Evolutionary conservation across 2,113 vertebrate genomes (phyloP).

Genomic region (Hemibagrus wyckioides): DNA sequence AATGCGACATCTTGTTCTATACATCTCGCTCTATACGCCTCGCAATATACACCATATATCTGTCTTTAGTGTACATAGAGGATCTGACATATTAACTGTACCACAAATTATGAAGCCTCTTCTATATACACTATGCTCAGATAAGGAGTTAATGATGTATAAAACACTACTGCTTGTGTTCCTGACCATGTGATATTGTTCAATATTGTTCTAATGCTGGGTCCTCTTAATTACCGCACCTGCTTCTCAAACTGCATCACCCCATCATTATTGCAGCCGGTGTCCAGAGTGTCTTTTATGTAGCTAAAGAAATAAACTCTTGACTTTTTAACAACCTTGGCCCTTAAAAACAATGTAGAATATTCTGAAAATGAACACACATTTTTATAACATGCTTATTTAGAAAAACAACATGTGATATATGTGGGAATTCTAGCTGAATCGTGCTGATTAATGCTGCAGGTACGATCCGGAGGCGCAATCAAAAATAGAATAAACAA

Average conservation of each 20-base stretch:
- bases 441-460: not conserved
- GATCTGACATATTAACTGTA: constrained; percentile 19
- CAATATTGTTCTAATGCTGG: constrained; percentile 17
- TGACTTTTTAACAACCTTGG: not conserved
- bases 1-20: not conserved
- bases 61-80: not conserved
- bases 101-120: constrained; percentile 1
- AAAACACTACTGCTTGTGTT: constrained; percentile 37
- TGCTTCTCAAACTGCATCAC: not conserved
- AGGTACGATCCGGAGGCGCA: not conserved
- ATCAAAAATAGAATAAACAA: not conserved
- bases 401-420: not conserved
- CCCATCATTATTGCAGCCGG: constrained; percentile 8
- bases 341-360: not conserved
- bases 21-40: not conserved
- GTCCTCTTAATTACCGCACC: constrained; percentile 39
- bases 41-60: too few relatives aligned
- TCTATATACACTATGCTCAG: constrained; percentile 24
- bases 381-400: not conserved
- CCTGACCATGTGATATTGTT: constrained; percentile 3
- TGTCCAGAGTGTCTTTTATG: not conserved
- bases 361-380: not conserved
- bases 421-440: not conserved
- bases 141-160: constrained; percentile 50
- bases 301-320: not conserved